phyloP scores from a whole-genome alignment of 2,113 vertebrate species.

The Platysteira castanea region DNA sequence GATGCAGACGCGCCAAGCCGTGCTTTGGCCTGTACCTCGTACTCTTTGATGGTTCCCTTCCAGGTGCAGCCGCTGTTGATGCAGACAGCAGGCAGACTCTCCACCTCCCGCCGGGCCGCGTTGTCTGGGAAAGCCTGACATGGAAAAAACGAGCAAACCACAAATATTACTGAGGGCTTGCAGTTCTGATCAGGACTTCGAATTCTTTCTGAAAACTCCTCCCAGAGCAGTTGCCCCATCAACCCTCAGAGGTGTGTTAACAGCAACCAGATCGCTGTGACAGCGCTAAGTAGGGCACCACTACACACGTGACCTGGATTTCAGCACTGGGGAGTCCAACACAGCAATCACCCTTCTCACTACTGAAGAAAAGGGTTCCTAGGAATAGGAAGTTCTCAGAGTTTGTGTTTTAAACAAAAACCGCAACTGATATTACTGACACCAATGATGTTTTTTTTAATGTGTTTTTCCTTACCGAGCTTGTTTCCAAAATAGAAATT shows the following conservation, averaged over 20 bases:
- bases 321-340: neutral
- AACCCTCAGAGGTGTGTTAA: neutral
- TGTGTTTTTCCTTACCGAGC: conserved; percentile 77
- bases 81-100: conserved; percentile 86
- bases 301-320: neutral
- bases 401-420: neutral
- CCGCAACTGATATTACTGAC: neutral
- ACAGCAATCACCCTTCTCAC: neutral
- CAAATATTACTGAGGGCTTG: neutral
- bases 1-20: neutral
- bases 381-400: neutral
- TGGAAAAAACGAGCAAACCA: neutral
- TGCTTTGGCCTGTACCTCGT: conserved; percentile 75
- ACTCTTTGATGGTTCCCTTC: conserved; percentile 90
- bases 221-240: neutral
- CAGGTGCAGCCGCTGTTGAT: conserved; percentile 81
- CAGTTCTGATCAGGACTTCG: neutral
- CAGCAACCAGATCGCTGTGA: neutral
- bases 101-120: conserved; percentile 89
- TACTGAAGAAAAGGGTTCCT: neutral
- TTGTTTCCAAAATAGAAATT: conserved; percentile 83
- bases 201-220: neutral
- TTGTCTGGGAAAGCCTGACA: conserved; percentile 91
- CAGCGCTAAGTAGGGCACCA: neutral
- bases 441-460: neutral